Conservation (phyloP, 2,888 invertebrate genomes). For the Argyresthia goedartella region DNA sequence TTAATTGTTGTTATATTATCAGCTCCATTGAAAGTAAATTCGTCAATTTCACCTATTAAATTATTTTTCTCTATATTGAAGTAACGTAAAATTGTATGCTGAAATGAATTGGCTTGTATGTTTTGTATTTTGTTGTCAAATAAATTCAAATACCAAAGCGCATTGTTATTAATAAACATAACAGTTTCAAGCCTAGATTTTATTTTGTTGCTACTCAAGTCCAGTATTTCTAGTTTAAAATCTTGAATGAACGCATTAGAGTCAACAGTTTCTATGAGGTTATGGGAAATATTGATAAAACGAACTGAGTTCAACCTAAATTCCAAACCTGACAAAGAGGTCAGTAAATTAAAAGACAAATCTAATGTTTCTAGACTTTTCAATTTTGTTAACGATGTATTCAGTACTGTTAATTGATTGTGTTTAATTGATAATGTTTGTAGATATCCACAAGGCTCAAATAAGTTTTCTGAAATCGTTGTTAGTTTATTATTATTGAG, state of each 20-base stretch:
- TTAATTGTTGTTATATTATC: slow-evolving; percentile 25
- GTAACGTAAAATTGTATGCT: slow-evolving; percentile 26
- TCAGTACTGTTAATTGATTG: slow-evolving; percentile 33
- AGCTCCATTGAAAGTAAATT: slow-evolving; percentile 36
- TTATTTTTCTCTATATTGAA: slow-evolving; percentile 39
- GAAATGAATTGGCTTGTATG: slow-evolving; percentile 36
- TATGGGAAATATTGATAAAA: slow-evolving; percentile 38
- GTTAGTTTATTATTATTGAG: slow-evolving; percentile 22
- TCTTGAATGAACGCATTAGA: slow-evolving; percentile 39
- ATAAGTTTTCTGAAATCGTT: background rate
- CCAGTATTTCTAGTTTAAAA: slow-evolving; percentile 26
- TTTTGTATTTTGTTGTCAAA: slow-evolving; percentile 31
- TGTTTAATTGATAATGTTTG: slow-evolving; percentile 25
- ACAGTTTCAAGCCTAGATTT: slow-evolving; percentile 27
- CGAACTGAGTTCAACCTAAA: slow-evolving; percentile 30
- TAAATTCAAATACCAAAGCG: slow-evolving; percentile 33
- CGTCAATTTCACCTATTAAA: slow-evolving; percentile 29
- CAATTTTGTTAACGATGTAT: slow-evolving; percentile 33
- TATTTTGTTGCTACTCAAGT: slow-evolving; percentile 42
- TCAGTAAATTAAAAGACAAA: slow-evolving; percentile 33
- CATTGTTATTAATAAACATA: slow-evolving; percentile 35
- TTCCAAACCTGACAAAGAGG: slow-evolving; percentile 32
- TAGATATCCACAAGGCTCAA: slow-evolving; percentile 13
- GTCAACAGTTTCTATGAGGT: slow-evolving; percentile 33
- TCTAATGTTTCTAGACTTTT: slow-evolving; percentile 31